Percentiles rank a stretch among this genome's conserved stretches.
Conservation (phyloP, 2,888 invertebrate species). For the Drosophila melanosoma region DNA sequence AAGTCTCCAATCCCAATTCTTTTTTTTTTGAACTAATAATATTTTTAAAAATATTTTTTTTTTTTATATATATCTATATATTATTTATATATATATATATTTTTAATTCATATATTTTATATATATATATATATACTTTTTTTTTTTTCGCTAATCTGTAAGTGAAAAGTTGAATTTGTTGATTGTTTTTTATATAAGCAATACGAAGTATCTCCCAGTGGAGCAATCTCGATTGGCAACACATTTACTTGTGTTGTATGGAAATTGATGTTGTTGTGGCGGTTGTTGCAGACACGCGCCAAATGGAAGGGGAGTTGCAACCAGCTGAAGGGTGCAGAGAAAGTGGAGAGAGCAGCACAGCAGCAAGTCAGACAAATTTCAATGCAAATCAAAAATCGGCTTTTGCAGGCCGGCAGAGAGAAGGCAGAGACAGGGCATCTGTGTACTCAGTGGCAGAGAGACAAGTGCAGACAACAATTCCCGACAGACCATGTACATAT, state of each 20-base stretch:
- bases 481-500: constrained; percentile 48
- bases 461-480: constrained; percentile 72
- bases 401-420: constrained; percentile 9
- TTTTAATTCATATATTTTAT: not conserved
- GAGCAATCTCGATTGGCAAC: not conserved
- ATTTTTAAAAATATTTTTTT: no score
- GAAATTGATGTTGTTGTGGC: constrained; percentile 25
- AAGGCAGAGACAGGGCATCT: constrained; percentile 16
- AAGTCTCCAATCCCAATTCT: no score
- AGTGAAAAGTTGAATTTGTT: not conserved
- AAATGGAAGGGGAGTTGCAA: constrained; percentile 16
- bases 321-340: constrained; percentile 6
- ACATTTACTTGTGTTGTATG: constrained; percentile 5
- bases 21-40: no score
- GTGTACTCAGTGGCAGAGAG: constrained; percentile 19
- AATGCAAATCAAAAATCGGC: constrained; percentile 72
- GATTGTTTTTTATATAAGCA: not conserved
- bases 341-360: constrained; percentile 14
- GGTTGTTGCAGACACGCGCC: constrained; percentile 52
- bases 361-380: constrained; percentile 40
- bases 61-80: no score
- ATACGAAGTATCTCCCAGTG: not conserved
- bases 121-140: not conserved
- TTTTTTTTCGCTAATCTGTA: not conserved
- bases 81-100: not conserved